phyloP scores from a whole-genome alignment of 2,113 vertebrate genomes.

The Marmota flaviventris region DNA sequence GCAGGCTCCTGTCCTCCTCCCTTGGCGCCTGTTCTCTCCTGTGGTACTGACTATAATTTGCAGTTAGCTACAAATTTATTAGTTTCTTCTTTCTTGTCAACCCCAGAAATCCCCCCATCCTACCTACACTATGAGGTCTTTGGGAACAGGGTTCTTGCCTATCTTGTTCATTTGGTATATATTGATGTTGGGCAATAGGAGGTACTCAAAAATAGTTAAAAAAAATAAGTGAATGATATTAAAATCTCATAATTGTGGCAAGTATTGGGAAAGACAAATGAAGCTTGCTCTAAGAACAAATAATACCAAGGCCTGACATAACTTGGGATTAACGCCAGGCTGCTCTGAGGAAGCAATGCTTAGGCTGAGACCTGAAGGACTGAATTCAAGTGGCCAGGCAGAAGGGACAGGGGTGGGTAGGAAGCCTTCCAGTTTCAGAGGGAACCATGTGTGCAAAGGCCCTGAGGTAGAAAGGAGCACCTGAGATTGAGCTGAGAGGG shows the following conservation, averaged over 20 bases:
- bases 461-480: neutral
- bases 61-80: neutral
- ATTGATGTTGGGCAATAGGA: neutral
- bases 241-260: neutral
- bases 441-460: neutral
- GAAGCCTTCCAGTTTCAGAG: neutral
- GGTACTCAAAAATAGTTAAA: neutral
- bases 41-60: neutral
- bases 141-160: neutral
- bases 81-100: neutral
- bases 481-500: neutral
- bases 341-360: neutral
- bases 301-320: neutral
- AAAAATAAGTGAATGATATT: neutral
- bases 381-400: neutral
- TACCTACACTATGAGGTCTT: neutral
- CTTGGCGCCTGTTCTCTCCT: neutral
- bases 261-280: neutral
- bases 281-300: neutral
- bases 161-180: neutral
- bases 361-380: neutral
- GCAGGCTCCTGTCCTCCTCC: neutral
- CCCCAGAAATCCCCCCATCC: neutral
- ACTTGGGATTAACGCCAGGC: neutral
- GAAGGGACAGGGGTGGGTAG: neutral